Conservation (phyloP, 2,797 vertebrate genomes). For the Premnoplex brunnescens region DNA sequence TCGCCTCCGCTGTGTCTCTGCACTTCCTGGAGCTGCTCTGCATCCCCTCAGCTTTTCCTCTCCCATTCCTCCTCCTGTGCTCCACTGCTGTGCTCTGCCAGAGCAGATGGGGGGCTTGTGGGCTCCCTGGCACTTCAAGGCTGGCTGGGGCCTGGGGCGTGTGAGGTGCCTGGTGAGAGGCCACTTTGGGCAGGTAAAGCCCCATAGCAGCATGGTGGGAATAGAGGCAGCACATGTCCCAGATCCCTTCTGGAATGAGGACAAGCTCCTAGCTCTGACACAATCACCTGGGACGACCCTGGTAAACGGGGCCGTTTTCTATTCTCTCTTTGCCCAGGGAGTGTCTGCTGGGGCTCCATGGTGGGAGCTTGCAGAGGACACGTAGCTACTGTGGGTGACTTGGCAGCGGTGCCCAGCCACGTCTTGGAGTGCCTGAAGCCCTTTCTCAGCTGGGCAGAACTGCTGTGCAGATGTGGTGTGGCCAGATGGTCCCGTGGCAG, state of each 20-base stretch:
- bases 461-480: not conserved
- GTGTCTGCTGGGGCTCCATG: not conserved
- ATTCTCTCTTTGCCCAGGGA: not conserved
- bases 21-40: not conserved
- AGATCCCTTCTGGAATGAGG: slow-evolving; percentile 39
- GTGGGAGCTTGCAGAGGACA: not conserved
- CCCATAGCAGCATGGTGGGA: not conserved
- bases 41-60: not conserved
- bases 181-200: not conserved
- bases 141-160: not conserved
- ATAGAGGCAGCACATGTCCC: not conserved
- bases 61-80: not conserved
- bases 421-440: not conserved
- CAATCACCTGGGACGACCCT: not conserved
- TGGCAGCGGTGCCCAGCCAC: not conserved
- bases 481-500: not conserved
- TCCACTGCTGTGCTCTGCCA: not conserved
- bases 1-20: not conserved
- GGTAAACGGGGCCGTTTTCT: not conserved
- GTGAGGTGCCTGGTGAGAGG: not conserved
- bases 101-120: not conserved
- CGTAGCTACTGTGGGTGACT: rapidly evolving
- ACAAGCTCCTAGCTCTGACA: not conserved
- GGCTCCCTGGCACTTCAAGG: not conserved
- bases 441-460: not conserved